Conservation (phyloP, 64 coral and sea anemone species). For the Montipora cactus region DNA sequence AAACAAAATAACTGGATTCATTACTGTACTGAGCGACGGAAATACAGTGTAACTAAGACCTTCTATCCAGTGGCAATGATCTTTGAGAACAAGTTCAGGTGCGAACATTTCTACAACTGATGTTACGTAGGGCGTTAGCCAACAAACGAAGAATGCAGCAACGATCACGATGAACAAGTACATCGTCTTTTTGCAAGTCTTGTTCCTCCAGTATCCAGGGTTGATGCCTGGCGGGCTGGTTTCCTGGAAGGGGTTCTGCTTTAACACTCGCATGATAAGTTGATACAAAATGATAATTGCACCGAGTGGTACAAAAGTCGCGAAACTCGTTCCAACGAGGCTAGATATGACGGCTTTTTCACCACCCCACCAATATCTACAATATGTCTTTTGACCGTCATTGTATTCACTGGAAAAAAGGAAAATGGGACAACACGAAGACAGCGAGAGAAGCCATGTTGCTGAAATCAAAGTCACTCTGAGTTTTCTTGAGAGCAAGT, state of each 20-base stretch:
- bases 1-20: conserved; percentile 26
- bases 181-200: background rate
- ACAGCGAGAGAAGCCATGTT: background rate
- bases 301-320: background rate
- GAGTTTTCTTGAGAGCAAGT: background rate
- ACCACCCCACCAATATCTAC: background rate
- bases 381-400: background rate
- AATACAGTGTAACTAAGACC: conserved; percentile 5
- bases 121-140: background rate
- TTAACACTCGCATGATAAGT: background rate
- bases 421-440: background rate
- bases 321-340: background rate
- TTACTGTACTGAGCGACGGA: background rate
- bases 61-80: background rate
- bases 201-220: background rate
- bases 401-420: background rate
- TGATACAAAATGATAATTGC: background rate
- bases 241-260: too few species aligned
- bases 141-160: background rate
- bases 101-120: background rate
- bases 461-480: background rate
- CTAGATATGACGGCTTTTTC: background rate
- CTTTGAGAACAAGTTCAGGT: background rate
- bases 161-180: conserved; percentile 1
- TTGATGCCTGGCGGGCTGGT: background rate